Percentiles rank a stretch among this genome's conserved stretches.
These are phyloP conservation scores for Emmelina monodactyla DNA, from an alignment of 2,888 invertebrate species.

Conservation along the genomic window DNA sequence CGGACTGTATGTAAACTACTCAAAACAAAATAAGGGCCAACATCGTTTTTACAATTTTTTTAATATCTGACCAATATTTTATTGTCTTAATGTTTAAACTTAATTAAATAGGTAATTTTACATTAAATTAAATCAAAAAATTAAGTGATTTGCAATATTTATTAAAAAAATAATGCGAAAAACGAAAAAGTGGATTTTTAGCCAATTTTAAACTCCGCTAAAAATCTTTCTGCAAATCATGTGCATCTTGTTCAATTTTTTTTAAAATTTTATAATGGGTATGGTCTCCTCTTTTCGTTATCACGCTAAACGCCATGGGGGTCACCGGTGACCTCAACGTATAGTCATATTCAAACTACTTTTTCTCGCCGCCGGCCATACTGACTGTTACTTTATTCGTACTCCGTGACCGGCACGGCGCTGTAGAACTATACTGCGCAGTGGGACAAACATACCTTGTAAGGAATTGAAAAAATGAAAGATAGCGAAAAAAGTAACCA, in stretches of 20 bases:
- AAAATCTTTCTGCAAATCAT: not conserved
- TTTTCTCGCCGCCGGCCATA: not conserved
- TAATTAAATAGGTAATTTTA: constrained; percentile 1
- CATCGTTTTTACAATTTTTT: no score
- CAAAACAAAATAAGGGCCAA: no score
- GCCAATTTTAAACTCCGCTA: not conserved
- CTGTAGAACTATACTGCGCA: not conserved
- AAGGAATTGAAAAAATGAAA: constrained; percentile 18
- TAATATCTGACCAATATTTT: not conserved
- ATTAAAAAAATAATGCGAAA: not conserved
- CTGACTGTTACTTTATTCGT: not conserved
- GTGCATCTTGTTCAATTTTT: not conserved
- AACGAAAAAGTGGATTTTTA: not conserved
- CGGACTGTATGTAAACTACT: no score
- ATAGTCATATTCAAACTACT: not conserved
- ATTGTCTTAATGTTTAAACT: not conserved
- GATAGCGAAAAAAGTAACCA: constrained; percentile 16
- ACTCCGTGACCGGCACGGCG: not conserved
- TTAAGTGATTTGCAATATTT: not conserved
- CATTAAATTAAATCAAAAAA: not conserved
- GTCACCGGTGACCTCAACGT: not conserved
- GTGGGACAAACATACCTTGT: not conserved
- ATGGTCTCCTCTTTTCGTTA: constrained; percentile 2
- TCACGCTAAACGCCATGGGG: not conserved
- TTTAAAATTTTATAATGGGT: not conserved